Conservation (phyloP, 2,797 vertebrate genomes). For the Danio jaintianensis region DNA sequence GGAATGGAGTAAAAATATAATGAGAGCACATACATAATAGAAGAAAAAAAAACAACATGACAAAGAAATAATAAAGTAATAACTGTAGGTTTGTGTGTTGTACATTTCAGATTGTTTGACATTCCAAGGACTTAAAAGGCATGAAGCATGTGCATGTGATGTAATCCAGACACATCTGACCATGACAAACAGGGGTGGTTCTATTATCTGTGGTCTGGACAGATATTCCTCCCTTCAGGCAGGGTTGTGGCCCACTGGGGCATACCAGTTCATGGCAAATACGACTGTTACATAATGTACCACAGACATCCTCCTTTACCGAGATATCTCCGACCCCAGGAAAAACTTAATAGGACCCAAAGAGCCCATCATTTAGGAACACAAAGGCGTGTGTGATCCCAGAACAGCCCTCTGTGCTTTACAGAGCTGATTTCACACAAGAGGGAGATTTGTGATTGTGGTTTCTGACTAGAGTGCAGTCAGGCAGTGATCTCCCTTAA, state of each 20-base stretch:
- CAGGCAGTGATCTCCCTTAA: constrained; percentile 20
- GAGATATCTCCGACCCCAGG: constrained; percentile 30
- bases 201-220: constrained; percentile 2
- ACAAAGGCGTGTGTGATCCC: constrained; percentile 19
- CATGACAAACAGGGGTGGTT: constrained; percentile 1
- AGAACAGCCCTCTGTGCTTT: constrained; percentile 21
- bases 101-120: not conserved
- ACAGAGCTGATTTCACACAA: constrained; percentile 28
- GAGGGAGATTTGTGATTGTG: constrained; percentile 30
- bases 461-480: constrained; percentile 36
- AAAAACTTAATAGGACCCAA: constrained; percentile 26
- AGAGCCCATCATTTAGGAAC: constrained; percentile 22
- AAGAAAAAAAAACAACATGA: not conserved
- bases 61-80: not conserved
- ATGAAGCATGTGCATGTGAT: constrained; percentile 20
- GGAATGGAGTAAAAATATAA: not conserved
- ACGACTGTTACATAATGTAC: constrained; percentile 27
- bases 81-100: not conserved
- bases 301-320: constrained; percentile 27
- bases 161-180: constrained; percentile 14
- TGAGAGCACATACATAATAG: not conserved
- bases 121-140: not conserved
- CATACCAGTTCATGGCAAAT: constrained; percentile 7
- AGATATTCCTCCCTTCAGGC: constrained; percentile 24
- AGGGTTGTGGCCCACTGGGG: constrained; percentile 22